Evolutionary conservation across 2,888 invertebrate genomes (phyloP), one percentile per base, ranked within the genome.

Genomic region (Atherix ibis): DNA sequence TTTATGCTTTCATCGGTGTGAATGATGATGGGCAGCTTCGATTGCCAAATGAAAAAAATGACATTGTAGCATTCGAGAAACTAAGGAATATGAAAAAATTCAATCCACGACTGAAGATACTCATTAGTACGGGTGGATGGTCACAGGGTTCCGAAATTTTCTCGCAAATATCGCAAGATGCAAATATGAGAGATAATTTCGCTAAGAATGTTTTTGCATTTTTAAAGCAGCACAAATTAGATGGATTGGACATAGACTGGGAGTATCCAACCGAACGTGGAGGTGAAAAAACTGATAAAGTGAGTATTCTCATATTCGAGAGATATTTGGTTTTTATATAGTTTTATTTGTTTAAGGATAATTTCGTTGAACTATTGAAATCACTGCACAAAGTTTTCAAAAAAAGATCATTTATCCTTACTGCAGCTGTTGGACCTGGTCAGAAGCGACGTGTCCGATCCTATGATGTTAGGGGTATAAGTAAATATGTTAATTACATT

Each of bases 241-340:
- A 75, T 46, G 74, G 74, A 4, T 61, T 73, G 17, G 73, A 75
- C 48, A 40, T 74, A 9, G 72, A 73, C 47, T 74, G 73, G 73
- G 68, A 71, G 42, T 71, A 70, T 45, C 71, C 71, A 0, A 62
- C 18, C 34, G 47, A 66, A 46, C 50, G 67, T 31, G 65, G 65
- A 24, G 66, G 63, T 18, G 40, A 33, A 2, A 34, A 18, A 42
- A 39, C 19, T 4, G 29, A 36, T 18, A 38, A 38, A n/a, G 38
- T 38, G 8, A 13, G 6, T 8, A 18, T 14, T 14, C 25, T 17
- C 18, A 16, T 31, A 16, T 31, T 10, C 13, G 10, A 29, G 17
- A 18, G 15, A 8, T 82, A 82, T 43, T 82, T 43, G 82, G 81
- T 1, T 69, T 82, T 48, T 81, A 82, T 49, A 62, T 82, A 42